These are phyloP conservation scores for Folsomia manolachei DNA, from an alignment of 2,888 invertebrate species.

Conservation along the genomic window DNA sequence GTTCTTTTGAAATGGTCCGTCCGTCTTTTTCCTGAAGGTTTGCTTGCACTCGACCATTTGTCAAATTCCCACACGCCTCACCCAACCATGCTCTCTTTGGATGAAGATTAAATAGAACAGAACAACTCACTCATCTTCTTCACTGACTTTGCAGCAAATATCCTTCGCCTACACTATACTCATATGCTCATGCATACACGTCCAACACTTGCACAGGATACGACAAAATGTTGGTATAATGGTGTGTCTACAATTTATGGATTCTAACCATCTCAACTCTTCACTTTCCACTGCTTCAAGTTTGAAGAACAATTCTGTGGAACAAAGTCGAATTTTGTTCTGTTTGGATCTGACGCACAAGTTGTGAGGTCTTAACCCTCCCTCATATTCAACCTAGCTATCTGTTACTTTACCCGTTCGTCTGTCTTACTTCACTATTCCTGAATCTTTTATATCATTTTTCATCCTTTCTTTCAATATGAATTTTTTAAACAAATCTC, in stretches of 20 bases:
- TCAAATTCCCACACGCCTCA: constrained; percentile 42
- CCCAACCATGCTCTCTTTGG: constrained; percentile 1
- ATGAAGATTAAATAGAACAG: neutral
- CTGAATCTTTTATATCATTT: too few species aligned
- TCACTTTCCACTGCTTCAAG: neutral
- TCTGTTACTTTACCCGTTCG: too few species aligned
- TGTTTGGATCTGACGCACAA: neutral
- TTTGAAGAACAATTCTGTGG: neutral
- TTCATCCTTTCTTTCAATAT: too few species aligned
- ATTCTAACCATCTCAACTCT: neutral
- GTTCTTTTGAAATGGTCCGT: constrained; percentile 29
- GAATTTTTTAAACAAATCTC: neutral
- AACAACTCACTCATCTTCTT: neutral
- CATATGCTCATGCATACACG: neutral
- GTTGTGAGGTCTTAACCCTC: neutral
- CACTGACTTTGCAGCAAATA: too few species aligned
- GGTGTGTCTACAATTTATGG: neutral
- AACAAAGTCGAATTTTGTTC: neutral
- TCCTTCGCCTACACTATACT: too few species aligned
- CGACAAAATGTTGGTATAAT: too few species aligned
- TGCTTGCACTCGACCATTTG: constrained; percentile 28
- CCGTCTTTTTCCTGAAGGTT: neutral
- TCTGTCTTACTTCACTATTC: too few species aligned
- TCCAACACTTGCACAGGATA: neutral
- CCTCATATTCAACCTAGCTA: neutral